A percentile compares a stretch with the other conserved stretches of the same genome.
Conservation (phyloP, 37 sponge, comb jelly and placozoan genomes). For the Dysidea cf. avara region DNA sequence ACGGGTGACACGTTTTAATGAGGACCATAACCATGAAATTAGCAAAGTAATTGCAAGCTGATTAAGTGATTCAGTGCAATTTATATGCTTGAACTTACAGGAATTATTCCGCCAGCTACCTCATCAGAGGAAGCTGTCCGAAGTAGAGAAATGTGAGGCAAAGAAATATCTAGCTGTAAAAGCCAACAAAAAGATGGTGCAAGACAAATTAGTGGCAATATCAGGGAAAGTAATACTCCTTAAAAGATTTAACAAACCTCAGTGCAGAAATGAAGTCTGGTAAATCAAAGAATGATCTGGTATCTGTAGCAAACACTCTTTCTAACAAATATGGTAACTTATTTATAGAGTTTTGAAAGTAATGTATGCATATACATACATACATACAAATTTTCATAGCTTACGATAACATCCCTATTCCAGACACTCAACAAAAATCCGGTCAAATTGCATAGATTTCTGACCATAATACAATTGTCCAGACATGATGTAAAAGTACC, state of each 20-base stretch:
- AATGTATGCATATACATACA: neutral
- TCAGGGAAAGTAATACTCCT: constrained; percentile 28
- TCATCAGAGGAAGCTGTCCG: constrained; percentile 23
- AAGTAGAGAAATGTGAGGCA: constrained; percentile 13
- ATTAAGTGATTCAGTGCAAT: neutral
- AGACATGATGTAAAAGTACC: too few relatives aligned
- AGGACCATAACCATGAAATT: constrained; percentile 23
- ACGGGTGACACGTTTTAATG: constrained; percentile 2
- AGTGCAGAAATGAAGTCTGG: neutral
- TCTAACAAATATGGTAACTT: constrained; percentile 26
- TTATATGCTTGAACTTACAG: neutral
- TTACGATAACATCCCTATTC: too few relatives aligned
- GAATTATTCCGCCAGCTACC: constrained; percentile 26
- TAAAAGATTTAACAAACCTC: too few relatives aligned
- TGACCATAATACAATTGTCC: too few relatives aligned
- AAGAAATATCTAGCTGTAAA: constrained; percentile 6
- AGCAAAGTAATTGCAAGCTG: constrained; percentile 15
- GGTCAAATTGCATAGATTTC: too few relatives aligned
- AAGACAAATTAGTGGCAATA: neutral
- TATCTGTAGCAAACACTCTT: neutral
- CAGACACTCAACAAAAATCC: too few relatives aligned
- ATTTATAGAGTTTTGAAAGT: too few relatives aligned
- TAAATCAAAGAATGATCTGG: constrained; percentile 22
- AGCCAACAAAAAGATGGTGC: constrained; percentile 25
- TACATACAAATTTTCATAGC: neutral